These are phyloP conservation scores for Scaptomyza reducta DNA, from an alignment of 2,888 invertebrate species.

Conservation along the genomic window DNA sequence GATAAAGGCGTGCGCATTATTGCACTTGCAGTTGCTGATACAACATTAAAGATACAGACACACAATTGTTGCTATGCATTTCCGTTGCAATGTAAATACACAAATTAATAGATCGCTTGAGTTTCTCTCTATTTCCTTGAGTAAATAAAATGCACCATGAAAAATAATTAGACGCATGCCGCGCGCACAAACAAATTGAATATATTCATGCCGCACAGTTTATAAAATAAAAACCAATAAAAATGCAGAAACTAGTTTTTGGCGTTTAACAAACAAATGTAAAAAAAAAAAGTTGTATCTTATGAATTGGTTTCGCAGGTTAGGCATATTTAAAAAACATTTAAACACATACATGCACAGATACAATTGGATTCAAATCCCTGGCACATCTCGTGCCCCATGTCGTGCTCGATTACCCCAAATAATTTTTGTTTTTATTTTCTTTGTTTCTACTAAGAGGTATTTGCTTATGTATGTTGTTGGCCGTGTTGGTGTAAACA, in stretches of 20 bases:
- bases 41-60: conserved; percentile 19
- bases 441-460: conserved; percentile 13
- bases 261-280: conserved; percentile 13
- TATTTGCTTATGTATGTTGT: conserved; percentile 26
- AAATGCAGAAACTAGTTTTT: conserved; percentile 61
- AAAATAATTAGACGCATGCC: conserved; percentile 72
- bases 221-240: conserved; percentile 62
- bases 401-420: conserved; percentile 78
- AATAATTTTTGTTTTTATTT: conserved; percentile 61
- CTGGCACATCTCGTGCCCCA: conserved; percentile 57
- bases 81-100: conserved; percentile 69
- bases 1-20: conserved; percentile 38
- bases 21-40: conserved; percentile 31
- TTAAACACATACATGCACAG: conserved; percentile 30
- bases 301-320: conserved; percentile 14
- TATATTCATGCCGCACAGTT: conserved; percentile 25
- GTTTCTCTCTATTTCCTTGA: conserved; percentile 17
- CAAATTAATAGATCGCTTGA: conserved; percentile 48
- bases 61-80: conserved; percentile 52
- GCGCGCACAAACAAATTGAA: conserved; percentile 57
- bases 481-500: conserved; percentile 52
- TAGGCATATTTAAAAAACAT: conserved; percentile 65
- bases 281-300: conserved; percentile 11
- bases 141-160: conserved; percentile 70
- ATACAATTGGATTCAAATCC: neutral